Evolutionary conservation across 2,797 vertebrate genomes (phyloP).

Genomic region (Melanotaenia pygmaea): DNA sequence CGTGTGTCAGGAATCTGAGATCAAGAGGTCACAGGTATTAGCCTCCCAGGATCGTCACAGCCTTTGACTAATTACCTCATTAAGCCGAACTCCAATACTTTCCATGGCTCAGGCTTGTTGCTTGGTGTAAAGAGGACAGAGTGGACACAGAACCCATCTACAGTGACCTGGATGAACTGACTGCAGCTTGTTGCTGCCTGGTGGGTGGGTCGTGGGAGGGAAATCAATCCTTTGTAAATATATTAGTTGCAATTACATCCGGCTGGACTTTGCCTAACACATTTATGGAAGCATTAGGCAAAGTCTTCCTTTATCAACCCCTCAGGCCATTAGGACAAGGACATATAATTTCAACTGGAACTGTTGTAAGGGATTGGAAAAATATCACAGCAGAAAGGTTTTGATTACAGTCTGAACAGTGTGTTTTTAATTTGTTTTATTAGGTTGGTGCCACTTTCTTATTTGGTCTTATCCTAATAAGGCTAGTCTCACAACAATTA

Average conservation of each 20-base stretch:
- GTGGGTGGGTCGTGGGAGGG: constrained; percentile 54
- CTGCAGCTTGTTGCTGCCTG: constrained; percentile 63
- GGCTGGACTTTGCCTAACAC: constrained; percentile 81
- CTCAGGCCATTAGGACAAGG: constrained; percentile 66
- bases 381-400: constrained; percentile 44
- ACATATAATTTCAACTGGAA: constrained; percentile 72
- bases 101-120: constrained; percentile 60
- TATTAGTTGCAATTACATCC: constrained; percentile 82
- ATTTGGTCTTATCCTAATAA: constrained; percentile 35
- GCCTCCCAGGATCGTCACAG: constrained; percentile 74
- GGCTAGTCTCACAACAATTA: constrained; percentile 17
- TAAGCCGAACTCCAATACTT: constrained; percentile 78
- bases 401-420: constrained; percentile 57
- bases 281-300: constrained; percentile 79
- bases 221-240: constrained; percentile 81
- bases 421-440: constrained; percentile 54
- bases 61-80: constrained; percentile 86
- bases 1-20: constrained; percentile 74
- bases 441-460: constrained; percentile 29
- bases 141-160: constrained; percentile 53
- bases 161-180: constrained; percentile 63
- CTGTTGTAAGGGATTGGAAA: constrained; percentile 55
- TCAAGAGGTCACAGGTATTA: constrained; percentile 85
- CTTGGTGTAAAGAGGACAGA: constrained; percentile 62
- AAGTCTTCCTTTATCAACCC: constrained; percentile 78